Base-by-base conservation (phyloP, 2,797 vertebrate genomes). In the Prionace glauca region DNA sequence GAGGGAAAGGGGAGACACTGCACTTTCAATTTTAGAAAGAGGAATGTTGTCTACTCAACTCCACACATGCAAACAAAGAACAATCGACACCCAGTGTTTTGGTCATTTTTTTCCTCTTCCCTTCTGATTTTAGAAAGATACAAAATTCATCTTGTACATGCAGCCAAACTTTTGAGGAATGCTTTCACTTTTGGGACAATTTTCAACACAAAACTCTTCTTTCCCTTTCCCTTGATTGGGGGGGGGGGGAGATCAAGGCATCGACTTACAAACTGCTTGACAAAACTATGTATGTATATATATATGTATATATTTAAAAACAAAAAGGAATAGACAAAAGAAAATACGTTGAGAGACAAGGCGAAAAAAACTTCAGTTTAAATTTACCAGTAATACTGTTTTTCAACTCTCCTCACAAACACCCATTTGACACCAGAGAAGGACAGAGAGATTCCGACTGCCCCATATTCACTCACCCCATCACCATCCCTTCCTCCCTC, bases 121-220 rank as follows among this genome's bases (percentile, higher is more conserved):
- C 50, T 2, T 88, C 86, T 56, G 60, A 88, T 50, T 60, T 88
- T 88, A 88, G 45, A 88, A 87, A 88, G 86, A 56, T 88, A 88
- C 86, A 88, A 88, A 88, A 88, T 24, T 88, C 22, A 88, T 60
- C 50, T 88, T 56, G 45, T 24, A 88, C 86, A 88, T 60, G 86
- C 86, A 88, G 45, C 50, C 60, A 26, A 88, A 88, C 50, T 1
- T 88, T 56, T 50, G 50, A 60, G 26, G 86, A 29, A 60, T 60
- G 86, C 29, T 88, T 87, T 36, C 16, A 81, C 77, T 81, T 81
- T 20, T 18, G 77, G 50, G n/a, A 81, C 45, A 87, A 56, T 4
- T 11, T 87, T 88, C 14, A 36, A 84, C 36, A 36, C n/a, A 84
- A 84, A 84, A n/a, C 69, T 65, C 62, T 77, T 14, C 32, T 14